A percentile compares a stretch with the other conserved stretches of the same genome.
Evolutionary conservation across 2,797 vertebrate genomes (phyloP).

Genomic region (Glossophaga mutica): DNA sequence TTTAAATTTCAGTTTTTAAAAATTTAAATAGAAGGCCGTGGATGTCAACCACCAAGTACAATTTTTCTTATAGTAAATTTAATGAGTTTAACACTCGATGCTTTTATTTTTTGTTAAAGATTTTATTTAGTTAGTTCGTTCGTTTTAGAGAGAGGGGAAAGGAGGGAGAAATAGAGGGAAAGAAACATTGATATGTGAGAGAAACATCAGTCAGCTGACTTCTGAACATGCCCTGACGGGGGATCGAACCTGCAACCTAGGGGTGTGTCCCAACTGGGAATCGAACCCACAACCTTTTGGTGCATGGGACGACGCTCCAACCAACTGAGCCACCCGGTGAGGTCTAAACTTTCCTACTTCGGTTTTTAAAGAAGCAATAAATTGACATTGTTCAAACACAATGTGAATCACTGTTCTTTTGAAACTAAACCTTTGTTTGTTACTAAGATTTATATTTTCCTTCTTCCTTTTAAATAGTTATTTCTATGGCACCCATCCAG

Average conservation of each 20-base stretch:
- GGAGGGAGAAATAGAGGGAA: background rate
- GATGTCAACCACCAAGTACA: background rate
- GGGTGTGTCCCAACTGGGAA: background rate
- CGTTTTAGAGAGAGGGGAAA: too few relatives aligned
- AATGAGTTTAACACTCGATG: background rate
- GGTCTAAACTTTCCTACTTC: background rate
- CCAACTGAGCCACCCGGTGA: background rate
- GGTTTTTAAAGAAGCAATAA: background rate
- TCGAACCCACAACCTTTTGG: background rate
- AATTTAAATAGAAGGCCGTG: background rate
- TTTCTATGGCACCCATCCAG: constrained; percentile 29
- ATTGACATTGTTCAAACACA: background rate
- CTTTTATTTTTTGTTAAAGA: background rate
- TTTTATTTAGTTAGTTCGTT: too few relatives aligned
- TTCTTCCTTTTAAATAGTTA: constrained; percentile 12
- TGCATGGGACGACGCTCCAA: background rate
- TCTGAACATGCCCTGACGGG: too few relatives aligned
- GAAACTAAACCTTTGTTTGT: constrained; percentile 44
- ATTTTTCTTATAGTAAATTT: background rate
- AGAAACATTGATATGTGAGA: background rate
- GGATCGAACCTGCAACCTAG: background rate
- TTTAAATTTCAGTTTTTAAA: background rate
- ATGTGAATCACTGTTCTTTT: constrained; percentile 28
- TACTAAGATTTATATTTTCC: constrained; percentile 36
- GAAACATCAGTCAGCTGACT: background rate